Percentiles rank a stretch among this genome's conserved stretches.
phyloP scores from a whole-genome alignment of 1,140 invertebrate genomes.

The Anoplolepis gracilipes region DNA sequence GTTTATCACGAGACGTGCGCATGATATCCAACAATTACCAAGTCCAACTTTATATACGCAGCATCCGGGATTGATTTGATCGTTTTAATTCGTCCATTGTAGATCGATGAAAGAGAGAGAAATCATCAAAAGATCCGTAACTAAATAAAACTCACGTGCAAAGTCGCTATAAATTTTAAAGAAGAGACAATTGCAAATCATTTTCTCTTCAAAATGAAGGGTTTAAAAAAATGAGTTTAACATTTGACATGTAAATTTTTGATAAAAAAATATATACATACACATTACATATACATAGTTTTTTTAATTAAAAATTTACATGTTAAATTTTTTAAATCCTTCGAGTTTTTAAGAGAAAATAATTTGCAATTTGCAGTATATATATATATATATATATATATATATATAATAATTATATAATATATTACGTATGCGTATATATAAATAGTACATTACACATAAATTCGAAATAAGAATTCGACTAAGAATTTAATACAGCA shows the following conservation, averaged over 20 bases:
- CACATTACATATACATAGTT: too few species aligned
- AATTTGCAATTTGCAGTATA: too few species aligned
- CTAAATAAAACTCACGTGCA: background rate
- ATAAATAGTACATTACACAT: too few species aligned
- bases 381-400: too few species aligned
- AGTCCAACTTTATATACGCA: slow-evolving; percentile 48
- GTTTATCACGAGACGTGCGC: slow-evolving; percentile 15
- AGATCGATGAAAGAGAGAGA: slow-evolving; percentile 15
- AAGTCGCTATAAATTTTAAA: background rate
- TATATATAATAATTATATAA: too few species aligned
- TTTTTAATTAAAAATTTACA: too few species aligned
- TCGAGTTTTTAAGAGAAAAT: too few species aligned
- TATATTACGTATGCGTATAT: too few species aligned
- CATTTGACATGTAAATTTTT: background rate
- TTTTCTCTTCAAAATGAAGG: background rate
- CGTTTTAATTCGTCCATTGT: slow-evolving; percentile 53
- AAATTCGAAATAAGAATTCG: too few species aligned
- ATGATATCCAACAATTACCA: slow-evolving; percentile 27
- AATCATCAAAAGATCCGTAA: background rate
- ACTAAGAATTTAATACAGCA: background rate
- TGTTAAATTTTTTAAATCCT: too few species aligned
- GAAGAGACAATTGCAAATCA: background rate
- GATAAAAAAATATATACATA: too few species aligned
- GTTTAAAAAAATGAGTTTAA: background rate
- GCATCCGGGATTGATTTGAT: slow-evolving; percentile 68